Base-by-base conservation (phyloP, 2,888 invertebrate species). In the Galerucella nymphaeae region DNA sequence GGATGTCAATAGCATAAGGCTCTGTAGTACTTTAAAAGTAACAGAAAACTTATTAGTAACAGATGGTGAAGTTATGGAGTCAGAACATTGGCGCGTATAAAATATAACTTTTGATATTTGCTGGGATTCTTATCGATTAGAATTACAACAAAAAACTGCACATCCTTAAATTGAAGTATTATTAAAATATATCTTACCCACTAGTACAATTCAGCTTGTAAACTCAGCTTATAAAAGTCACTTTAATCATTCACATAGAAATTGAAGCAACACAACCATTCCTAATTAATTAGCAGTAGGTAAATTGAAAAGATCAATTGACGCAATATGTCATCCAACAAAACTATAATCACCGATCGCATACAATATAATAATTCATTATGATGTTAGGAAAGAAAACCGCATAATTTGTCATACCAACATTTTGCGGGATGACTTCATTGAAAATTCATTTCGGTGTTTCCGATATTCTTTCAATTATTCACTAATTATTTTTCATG, bases 331-430 rank as follows among this genome's bases (percentile, higher is more conserved):
- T 50, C 11, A 5, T 11, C 8, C n/a, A 16, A 53, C n/a, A 18
- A 18, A 53, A 53, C 16, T 18, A 18, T 53, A 16, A 53, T 16
- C 53, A 53, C 18, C 16, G 18, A 18, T 18, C 16, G 11, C 16
- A 53, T 2, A 45, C 45, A 38, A 38, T 38, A 45, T 14, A 18
- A 16, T 18, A 16, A 62, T 45, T 18, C 45, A 5, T 6, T 62
- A n/a, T 62, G 18, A 18, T 42, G 10, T 45, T 64, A 20, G 48
- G 48, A 64, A 53, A 38, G 41, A 57, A 55, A 23, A 66, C 66
- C 66, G 13, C 66, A 66, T 13, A 18, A 41, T 66, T 66, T 58
- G 45, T 66, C 66, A 58, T 45, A 66, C 58, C 66, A 57, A 66
- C 16, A 53, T 10, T 45, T 66, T 58, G 66, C 11, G 45, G 58